Evolutionary conservation across 92 coral and sea anemone species (phyloP), one percentile per base, ranked within the genome.

Genomic region (Phenganax marumi): DNA sequence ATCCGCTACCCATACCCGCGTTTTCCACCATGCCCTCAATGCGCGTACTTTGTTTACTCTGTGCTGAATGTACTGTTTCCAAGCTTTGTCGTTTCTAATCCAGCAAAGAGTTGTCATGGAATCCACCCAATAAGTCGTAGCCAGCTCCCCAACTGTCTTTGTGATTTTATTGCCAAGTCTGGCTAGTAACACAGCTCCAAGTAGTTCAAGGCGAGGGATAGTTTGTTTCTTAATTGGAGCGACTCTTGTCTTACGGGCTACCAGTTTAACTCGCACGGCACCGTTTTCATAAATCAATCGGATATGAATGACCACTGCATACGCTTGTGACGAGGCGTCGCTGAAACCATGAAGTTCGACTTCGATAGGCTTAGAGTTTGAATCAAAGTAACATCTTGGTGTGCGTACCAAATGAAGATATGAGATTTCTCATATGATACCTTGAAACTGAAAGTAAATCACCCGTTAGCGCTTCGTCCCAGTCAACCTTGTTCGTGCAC

Each of bases 301-400:
- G 66, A 86, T 23, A 70, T 86, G 86, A 39, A 89, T 85, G 8
- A 71, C 91, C 2, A 87, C 87, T 26, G 90, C 90, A 54, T 86
- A 91, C 0, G 94, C 90, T 26, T 77, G 81, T 77, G 81, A 85
- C 6, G 89, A 86, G 12, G 95, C 90, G 75, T 91, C 91, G 51
- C 91, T 81, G 81, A 91, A 89, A 10, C 89, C 91, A 54, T 89
- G 90, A 39, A 91, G 46, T 63, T 89, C 85, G 49, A 76, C 77
- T 48, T 84, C 80, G 73, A 71, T 80, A 18, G 85, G 87, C 61
- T 72, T 70, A 18, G 70, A 18, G 8, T 43, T 39, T 18, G 68
- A 51, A 0, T 22, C 70, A 52, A 86, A 88, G 63, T 83, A 83
- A 21, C 90, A 84, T 65, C 89, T 54, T 3, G 85, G 90, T 17